Base-by-base conservation (phyloP, 2,888 invertebrate genomes). In the Drosophila bunnanda region DNA sequence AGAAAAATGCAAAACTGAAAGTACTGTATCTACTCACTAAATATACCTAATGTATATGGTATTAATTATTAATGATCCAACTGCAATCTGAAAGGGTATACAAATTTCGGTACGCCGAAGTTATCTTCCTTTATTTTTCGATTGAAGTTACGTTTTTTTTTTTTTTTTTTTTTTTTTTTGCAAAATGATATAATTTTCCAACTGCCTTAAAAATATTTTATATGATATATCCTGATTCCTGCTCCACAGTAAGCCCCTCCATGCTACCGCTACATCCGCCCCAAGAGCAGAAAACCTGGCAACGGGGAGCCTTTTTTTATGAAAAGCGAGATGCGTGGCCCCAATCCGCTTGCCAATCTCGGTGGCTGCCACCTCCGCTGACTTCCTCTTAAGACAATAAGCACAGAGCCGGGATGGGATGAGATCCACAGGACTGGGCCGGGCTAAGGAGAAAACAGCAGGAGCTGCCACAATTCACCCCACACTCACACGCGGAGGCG, bases 331-430 rank as follows among this genome's bases (percentile, higher is more conserved):
- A 57, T 79, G 77, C 83, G 78, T 82, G 41, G 57, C 66, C 52
- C 30, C 53, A 54, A 48, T 55, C 71, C 75, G 58, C 72, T 69
- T 61, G 52, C 71, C 79, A 75, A 58, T 60, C 54, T 58, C 60
- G 54, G 48, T n/a, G 36, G 50, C 25, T 12, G 38, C 57, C 62
- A 48, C 30, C 60, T 39, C 54, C 52, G 38, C 52, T 43, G 69
- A 75, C 74, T 73, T 79, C 68, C 83, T 82, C 84, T 71, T 78
- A 84, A 84, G 83, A 84, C 87, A 84, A 84, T 84, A 84, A 82
- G 78, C 78, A 80, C 58, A 38, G 59, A 58, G 78, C 75, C 59
- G 68, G 68, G 60, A 65, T 66, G 60, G 66, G 58, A 62, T 65
- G 20, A 68, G 17, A 41, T 44, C 4, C 22, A 25, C 22, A 15